These are phyloP conservation scores for Andrena haemorrhoa DNA, from an alignment of 2,888 invertebrate genomes.

Conservation along the genomic window DNA sequence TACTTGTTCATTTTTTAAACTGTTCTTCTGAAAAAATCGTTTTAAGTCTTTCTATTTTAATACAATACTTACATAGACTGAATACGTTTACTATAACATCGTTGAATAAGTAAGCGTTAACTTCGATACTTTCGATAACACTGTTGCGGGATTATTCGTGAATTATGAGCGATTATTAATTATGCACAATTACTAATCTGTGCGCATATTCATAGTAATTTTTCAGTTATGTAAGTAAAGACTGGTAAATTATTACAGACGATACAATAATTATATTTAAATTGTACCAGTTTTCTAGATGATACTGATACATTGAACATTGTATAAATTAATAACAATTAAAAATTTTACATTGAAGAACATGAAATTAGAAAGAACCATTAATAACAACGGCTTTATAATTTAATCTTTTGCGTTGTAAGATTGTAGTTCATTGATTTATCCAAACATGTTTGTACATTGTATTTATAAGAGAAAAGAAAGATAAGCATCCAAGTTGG, in stretches of 20 bases:
- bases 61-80: slow-evolving; percentile 19
- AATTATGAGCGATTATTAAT: slow-evolving; percentile 25
- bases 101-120: slow-evolving; percentile 16
- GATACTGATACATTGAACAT: slow-evolving; percentile 27
- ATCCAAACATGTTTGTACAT: slow-evolving; percentile 4
- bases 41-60: slow-evolving; percentile 14
- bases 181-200: slow-evolving; percentile 10
- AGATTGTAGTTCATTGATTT: not conserved
- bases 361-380: slow-evolving; percentile 47
- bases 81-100: slow-evolving; percentile 9
- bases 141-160: slow-evolving; percentile 4
- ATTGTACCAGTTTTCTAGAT: slow-evolving; percentile 35
- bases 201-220: slow-evolving; percentile 18
- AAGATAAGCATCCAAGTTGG: not conserved
- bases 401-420: slow-evolving; percentile 1
- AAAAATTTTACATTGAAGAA: slow-evolving; percentile 47
- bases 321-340: slow-evolving; percentile 26
- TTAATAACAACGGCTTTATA: not conserved
- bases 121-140: slow-evolving; percentile 8
- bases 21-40: slow-evolving; percentile 15
- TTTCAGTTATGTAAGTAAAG: slow-evolving; percentile 27
- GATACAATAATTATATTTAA: slow-evolving; percentile 36
- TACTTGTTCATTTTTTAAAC: slow-evolving; percentile 1
- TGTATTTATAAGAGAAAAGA: not conserved
- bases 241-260: slow-evolving; percentile 39